phyloP scores from a whole-genome alignment of 1,140 invertebrate species.

The Drosophila persimilis region DNA sequence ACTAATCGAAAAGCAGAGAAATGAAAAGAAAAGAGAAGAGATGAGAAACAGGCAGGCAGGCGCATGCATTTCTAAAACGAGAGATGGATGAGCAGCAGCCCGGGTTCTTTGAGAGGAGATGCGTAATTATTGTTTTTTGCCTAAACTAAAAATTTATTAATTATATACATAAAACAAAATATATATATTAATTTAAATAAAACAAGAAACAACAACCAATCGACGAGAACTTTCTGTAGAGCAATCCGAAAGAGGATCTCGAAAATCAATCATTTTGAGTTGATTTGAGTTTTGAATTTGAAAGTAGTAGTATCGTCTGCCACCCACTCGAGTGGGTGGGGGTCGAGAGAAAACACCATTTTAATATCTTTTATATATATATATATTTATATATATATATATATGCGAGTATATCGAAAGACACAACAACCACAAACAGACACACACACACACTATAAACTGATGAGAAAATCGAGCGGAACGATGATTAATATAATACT shows the following conservation, averaged over 20 bases:
- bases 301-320: slow-evolving; percentile 31
- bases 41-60: not conserved
- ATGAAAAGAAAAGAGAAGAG: slow-evolving; percentile 11
- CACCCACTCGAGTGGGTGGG: slow-evolving; percentile 22
- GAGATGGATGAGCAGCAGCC: slow-evolving; percentile 9
- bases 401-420: slow-evolving; percentile 25
- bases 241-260: not conserved
- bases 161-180: slow-evolving; percentile 71
- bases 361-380: slow-evolving; percentile 35
- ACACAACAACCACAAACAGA: slow-evolving; percentile 16
- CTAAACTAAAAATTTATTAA: slow-evolving; percentile 74
- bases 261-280: slow-evolving; percentile 13
- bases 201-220: slow-evolving; percentile 50
- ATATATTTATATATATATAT: slow-evolving; percentile 45
- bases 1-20: slow-evolving; percentile 38
- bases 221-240: slow-evolving; percentile 43
- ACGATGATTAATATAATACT: slow-evolving; percentile 77
- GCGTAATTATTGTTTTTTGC: slow-evolving; percentile 77
- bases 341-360: slow-evolving; percentile 35
- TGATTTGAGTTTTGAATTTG: slow-evolving; percentile 4
- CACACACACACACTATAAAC: slow-evolving; percentile 60
- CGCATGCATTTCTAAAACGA: slow-evolving; percentile 27
- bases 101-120: slow-evolving; percentile 34
- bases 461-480: slow-evolving; percentile 66
- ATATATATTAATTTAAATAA: slow-evolving; percentile 78